phyloP scores from a whole-genome alignment of 2,797 vertebrate genomes.

The Orientallactaga sibirica region DNA sequence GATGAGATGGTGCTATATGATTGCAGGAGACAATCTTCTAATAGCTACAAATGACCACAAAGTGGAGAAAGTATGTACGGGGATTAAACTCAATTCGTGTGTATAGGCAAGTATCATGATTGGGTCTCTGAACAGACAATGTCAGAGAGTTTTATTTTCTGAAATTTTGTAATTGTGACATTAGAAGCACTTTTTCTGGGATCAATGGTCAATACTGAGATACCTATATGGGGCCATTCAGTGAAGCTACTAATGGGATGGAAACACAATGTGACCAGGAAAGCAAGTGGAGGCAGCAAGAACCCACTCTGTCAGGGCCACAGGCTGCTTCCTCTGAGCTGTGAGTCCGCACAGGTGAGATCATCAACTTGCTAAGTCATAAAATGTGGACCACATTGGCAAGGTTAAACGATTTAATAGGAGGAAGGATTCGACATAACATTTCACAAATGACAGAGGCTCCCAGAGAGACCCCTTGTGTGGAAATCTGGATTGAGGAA shows the following conservation, averaged over 20 bases:
- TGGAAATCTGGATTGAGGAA: background rate
- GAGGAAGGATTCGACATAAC: background rate
- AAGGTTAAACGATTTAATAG: background rate
- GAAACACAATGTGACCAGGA: background rate
- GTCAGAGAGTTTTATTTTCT: background rate
- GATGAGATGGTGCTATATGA: background rate
- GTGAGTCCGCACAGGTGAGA: background rate
- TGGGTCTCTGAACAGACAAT: background rate
- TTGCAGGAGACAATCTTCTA: rapidly evolving
- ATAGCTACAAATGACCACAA: background rate
- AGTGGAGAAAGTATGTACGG: background rate
- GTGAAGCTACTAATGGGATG: background rate
- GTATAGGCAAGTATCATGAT: background rate
- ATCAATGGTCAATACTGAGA: background rate
- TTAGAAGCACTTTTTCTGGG: background rate
- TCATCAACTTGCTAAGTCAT: rapidly evolving
- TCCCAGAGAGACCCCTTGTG: background rate
- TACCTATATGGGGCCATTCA: background rate
- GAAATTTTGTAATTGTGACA: background rate
- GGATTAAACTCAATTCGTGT: background rate
- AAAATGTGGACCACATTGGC: background rate
- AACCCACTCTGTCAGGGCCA: background rate
- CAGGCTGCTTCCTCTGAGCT: background rate
- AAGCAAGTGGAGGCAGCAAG: rapidly evolving
- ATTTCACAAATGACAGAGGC: background rate